A percentile compares a stretch with the other conserved stretches of the same genome.
Evolutionary conservation across 1,140 invertebrate species (phyloP).

Genomic region (Dysdera silvatica): DNA sequence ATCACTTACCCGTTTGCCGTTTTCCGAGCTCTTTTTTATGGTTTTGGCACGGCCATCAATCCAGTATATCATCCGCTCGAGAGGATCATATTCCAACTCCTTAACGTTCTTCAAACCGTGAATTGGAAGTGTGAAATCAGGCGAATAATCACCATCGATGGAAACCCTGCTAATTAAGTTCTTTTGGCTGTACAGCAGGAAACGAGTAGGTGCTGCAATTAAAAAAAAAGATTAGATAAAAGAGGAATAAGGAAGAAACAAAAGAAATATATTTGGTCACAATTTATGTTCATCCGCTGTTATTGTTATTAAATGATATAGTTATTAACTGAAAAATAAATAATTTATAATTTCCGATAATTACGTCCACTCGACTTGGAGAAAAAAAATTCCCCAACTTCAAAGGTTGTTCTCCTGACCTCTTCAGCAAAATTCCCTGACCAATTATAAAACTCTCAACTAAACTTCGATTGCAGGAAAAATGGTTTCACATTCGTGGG

Average conservation of each 20-base stretch:
- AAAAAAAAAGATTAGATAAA: constrained; percentile 33
- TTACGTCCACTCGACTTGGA: not conserved
- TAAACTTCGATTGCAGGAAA: too few relatives aligned
- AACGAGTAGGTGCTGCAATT: constrained; percentile 44
- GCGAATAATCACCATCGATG: constrained; percentile 31
- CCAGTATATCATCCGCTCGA: constrained; percentile 78
- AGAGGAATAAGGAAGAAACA: not conserved
- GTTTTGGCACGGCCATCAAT: constrained; percentile 79
- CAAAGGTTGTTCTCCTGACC: too few relatives aligned
- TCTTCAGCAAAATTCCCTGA: too few relatives aligned
- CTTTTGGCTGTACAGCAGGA: constrained; percentile 44
- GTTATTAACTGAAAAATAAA: not conserved
- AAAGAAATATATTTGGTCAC: not conserved
- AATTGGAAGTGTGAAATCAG: constrained; percentile 43
- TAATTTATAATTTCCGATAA: not conserved
- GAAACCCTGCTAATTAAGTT: constrained; percentile 43
- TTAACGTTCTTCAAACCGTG: constrained; percentile 75
- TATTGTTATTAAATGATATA: not conserved
- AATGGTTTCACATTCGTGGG: too few relatives aligned
- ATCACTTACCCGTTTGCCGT: constrained; percentile 50
- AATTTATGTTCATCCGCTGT: not conserved
- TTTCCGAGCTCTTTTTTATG: constrained; percentile 69
- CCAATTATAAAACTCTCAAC: too few relatives aligned
- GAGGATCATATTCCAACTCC: constrained; percentile 74
- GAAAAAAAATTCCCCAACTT: too few relatives aligned